Percentiles rank a stretch among this genome's conserved stretches.
These are phyloP conservation scores for Villa cingulata DNA, from an alignment of 2,888 invertebrate genomes.

Conservation along the genomic window DNA sequence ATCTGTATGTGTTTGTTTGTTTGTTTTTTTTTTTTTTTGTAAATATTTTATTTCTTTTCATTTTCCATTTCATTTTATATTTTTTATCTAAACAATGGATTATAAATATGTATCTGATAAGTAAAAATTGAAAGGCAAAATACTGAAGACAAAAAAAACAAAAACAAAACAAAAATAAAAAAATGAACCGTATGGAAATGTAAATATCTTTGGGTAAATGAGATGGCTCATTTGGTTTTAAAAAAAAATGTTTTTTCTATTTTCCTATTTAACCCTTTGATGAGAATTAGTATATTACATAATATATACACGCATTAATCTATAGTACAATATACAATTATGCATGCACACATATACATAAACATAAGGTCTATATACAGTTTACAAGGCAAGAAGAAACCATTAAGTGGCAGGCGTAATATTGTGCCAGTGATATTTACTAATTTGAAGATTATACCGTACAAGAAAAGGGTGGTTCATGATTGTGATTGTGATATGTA, in stretches of 20 bases:
- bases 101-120: background rate
- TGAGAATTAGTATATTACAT: too few relatives aligned
- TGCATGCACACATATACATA: too few relatives aligned
- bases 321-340: too few relatives aligned
- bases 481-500: background rate
- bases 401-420: conserved; percentile 1
- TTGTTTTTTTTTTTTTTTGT: too few relatives aligned
- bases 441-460: conserved; percentile 13
- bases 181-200: background rate
- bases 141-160: too few relatives aligned
- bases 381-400: conserved; percentile 1
- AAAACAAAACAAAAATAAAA: too few relatives aligned
- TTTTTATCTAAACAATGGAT: background rate
- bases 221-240: conserved; percentile 9
- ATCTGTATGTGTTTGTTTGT: too few relatives aligned
- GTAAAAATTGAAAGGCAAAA: too few relatives aligned
- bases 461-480: conserved; percentile 12
- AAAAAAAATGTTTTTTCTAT: conserved; percentile 1
- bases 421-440: conserved; percentile 13
- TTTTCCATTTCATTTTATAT: background rate
- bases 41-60: too few relatives aligned
- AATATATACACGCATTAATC: too few relatives aligned
- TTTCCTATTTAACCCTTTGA: conserved; percentile 12
- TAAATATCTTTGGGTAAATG: conserved; percentile 4
- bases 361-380: too few relatives aligned